Evolutionary conservation across 2,797 vertebrate genomes (phyloP), one percentile per base, ranked within the genome.

Genomic region (Gorsachius magnificus): DNA sequence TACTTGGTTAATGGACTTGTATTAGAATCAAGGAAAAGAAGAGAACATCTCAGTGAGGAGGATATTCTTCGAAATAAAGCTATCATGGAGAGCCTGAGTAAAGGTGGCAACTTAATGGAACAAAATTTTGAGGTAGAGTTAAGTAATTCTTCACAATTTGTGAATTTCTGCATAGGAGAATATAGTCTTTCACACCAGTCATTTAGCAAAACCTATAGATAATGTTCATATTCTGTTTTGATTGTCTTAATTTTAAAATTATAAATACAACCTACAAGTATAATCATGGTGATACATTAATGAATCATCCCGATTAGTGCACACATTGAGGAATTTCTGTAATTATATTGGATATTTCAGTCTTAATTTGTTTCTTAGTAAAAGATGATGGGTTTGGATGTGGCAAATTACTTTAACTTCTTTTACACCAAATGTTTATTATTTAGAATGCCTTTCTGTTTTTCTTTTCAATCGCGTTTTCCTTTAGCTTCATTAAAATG

Each of bases 11-110:
- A 99, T 93, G 99, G 99, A 41, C 98, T 99, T 95, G 99, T 99
- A 60, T 97, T 99, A 75, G 99, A 99, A 97, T 99, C 99, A 36
- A 98, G 99, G 97, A 99, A 99, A 97, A 98, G 99, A 93, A 98
- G 99, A 89, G 99, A 99, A 84, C 99, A 99, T 92, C 98, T 99
- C 94, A 99, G 99, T 54, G 99, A 99, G 97, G 99, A 99, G 96
- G 99, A 99, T 96, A 99, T 99, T 95, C 98, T 99, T 97, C 98
- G 99, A 95, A 99, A 99, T 96, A 99, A 99, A 98, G 99, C 99
- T 84, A 99, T 99, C 97, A 99, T 99, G 99, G 99, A 99, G 98
- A 99, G 99, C 97, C 98, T 99, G 87, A 99, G 99, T 96, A 99
- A 99, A 98, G 99, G 99, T 75, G 99, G 99, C 57, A 99, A 98